phyloP scores from a whole-genome alignment of 2,888 invertebrate species.

The Dryobota labecula region DNA sequence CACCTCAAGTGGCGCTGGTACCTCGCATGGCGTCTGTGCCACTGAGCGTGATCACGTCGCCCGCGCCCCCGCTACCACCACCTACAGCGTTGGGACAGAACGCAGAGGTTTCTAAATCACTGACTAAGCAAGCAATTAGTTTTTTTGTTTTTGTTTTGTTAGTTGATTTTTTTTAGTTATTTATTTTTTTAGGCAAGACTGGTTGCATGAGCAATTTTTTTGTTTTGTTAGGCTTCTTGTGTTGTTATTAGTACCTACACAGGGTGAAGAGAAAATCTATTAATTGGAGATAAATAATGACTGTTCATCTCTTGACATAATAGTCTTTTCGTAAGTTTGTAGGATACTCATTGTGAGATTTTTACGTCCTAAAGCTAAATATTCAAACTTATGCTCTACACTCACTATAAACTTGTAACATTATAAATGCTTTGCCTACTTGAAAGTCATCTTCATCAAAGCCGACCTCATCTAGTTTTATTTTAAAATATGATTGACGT shows the following conservation, averaged over 20 bases:
- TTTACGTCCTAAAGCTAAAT: not conserved
- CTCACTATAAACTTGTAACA: not conserved
- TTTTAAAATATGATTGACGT: too few species aligned
- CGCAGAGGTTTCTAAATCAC: slow-evolving; percentile 89
- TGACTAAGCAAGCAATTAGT: slow-evolving; percentile 75
- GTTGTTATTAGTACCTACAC: slow-evolving; percentile 13
- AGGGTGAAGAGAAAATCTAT: not conserved
- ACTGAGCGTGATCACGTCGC: slow-evolving; percentile 80
- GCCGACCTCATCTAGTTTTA: too few species aligned
- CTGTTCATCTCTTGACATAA: not conserved
- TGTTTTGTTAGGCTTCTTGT: slow-evolving; percentile 30
- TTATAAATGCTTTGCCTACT: too few species aligned
- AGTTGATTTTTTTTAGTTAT: slow-evolving; percentile 65
- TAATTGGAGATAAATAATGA: not conserved
- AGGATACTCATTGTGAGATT: not conserved
- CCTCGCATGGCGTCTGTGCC: slow-evolving; percentile 79
- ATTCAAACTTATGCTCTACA: not conserved
- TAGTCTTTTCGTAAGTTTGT: not conserved
- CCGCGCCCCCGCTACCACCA: slow-evolving; percentile 50
- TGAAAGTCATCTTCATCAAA: not conserved
- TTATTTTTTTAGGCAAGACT: slow-evolving; percentile 12
- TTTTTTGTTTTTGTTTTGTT: slow-evolving; percentile 65
- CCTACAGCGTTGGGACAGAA: slow-evolving; percentile 88
- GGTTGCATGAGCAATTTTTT: slow-evolving; percentile 56
- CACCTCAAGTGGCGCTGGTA: slow-evolving; percentile 77